A percentile compares a stretch with the other conserved stretches of the same genome.
phyloP scores from a whole-genome alignment of 2,113 vertebrate species.

The Scomber scombrus region DNA sequence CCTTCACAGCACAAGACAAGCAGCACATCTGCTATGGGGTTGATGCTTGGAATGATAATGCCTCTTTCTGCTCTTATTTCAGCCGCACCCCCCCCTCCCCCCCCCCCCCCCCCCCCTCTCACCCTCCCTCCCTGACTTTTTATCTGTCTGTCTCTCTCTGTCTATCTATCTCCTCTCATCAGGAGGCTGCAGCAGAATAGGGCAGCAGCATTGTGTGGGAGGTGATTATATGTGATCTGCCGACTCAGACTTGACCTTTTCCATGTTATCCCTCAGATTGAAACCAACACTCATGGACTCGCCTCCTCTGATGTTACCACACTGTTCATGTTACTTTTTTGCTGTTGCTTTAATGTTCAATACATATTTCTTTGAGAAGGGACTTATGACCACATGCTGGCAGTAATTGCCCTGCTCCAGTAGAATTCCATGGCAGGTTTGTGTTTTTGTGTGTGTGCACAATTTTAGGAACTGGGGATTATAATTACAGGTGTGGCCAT shows the following conservation, averaged over 20 bases:
- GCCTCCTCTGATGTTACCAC: constrained; percentile 45
- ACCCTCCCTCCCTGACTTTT: constrained; percentile 18
- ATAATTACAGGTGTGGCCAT: constrained; percentile 52
- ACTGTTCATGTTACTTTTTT: constrained; percentile 26
- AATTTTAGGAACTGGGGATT: constrained; percentile 19
- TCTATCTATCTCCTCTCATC: constrained; percentile 77
- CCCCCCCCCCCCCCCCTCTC: constrained; percentile 29
- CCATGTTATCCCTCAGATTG: constrained; percentile 74
- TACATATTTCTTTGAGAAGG: constrained; percentile 38
- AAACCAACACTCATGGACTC: constrained; percentile 67
- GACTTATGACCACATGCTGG: constrained; percentile 44
- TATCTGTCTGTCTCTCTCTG: constrained; percentile 65
- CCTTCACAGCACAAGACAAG: constrained; percentile 86
- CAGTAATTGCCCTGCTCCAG: constrained; percentile 48
- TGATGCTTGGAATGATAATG: constrained; percentile 88
- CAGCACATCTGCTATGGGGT: constrained; percentile 87
- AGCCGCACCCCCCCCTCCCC: constrained; percentile 30
- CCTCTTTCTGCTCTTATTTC: constrained; percentile 60
- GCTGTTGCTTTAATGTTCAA: constrained; percentile 56
- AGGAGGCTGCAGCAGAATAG: constrained; percentile 77
- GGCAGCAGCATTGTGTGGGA: constrained; percentile 74
- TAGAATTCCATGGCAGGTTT: constrained; percentile 39
- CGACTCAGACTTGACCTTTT: constrained; percentile 87
- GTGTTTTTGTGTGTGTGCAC: constrained; percentile 28
- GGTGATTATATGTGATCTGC: constrained; percentile 86